Evolutionary conservation across 2,888 invertebrate species (phyloP), one percentile per base, ranked within the genome.

Genomic region (Agrypnus murinus): DNA sequence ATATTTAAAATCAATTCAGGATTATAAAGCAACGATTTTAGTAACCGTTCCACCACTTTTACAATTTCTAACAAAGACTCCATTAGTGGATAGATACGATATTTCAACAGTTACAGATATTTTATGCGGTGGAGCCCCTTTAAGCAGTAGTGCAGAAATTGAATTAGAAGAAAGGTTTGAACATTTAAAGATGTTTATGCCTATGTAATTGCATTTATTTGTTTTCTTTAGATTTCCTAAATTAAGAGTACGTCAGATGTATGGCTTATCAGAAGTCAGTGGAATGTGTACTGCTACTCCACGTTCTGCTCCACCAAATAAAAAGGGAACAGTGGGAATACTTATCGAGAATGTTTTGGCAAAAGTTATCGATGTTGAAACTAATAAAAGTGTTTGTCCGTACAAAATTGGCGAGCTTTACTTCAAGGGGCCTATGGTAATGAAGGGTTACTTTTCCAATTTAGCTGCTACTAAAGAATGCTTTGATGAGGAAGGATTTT

Each of bases 51-150:
- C 55, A 60, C 0, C 74, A 1, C 86, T 95, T 40, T 89, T 93
- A 82, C 90, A 93, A 25, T 94, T 95, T 82, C 83, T 96, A 68
- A 92, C 93, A 0, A 94, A 94, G 83, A 90, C 92, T 80, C 93
- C 93, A 0, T 84, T 92, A 38, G 92, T 94, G 8, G 86, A 88
- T 10, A 89, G 92, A 69, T 94, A 91, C 80, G 91, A 95, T 82
- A 84, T 95, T 59, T 89, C 90, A 0, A 90, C 89, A 1, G 80
- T 95, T 0, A 87, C 88, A 75, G 87, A 88, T 19, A 86, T 94
- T 53, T 87, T 92, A 82, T 90, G 91, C 77, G 94, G 93, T 0
- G 95, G 95, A 1, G 94, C 95, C 0, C 92, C 95, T 0, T 7
- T 32, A 1, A 14, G 31, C 10, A 64, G 77, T n/a, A 82, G 84